Percentiles rank a stretch among this genome's conserved stretches.
Conservation (phyloP, 2,888 invertebrate species). For the Stenodema calcarata region DNA sequence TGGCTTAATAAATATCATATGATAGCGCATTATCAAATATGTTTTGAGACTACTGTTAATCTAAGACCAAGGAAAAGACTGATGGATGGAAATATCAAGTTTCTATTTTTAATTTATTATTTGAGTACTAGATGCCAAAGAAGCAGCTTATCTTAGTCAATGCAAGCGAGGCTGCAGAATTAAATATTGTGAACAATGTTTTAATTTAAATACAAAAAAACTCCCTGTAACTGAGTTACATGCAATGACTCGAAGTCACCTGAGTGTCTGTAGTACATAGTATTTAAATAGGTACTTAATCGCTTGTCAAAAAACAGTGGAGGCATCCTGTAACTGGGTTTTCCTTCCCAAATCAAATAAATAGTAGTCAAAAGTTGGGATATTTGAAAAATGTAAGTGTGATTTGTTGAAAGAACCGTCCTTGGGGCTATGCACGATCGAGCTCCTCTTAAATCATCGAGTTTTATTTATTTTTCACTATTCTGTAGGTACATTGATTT, state of each 20-base stretch:
- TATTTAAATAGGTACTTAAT: not conserved
- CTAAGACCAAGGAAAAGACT: conserved; percentile 50
- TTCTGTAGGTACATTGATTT: not conserved
- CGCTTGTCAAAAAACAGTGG: not conserved
- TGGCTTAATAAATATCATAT: conserved; percentile 31
- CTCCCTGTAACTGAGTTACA: not conserved
- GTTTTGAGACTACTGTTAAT: conserved; percentile 28
- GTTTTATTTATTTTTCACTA: not conserved
- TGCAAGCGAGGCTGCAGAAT: not conserved
- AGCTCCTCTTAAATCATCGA: not conserved
- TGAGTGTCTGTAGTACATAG: not conserved
- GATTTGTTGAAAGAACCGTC: not conserved
- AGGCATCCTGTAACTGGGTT: not conserved
- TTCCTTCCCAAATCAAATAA: not conserved
- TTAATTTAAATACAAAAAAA: not conserved
- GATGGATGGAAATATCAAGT: conserved; percentile 48
- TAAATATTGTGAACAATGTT: not conserved
- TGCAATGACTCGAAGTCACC: not conserved
- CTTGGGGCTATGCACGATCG: not conserved
- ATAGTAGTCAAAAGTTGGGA: not conserved
- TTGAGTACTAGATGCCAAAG: conserved; percentile 33
- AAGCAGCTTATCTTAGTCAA: conserved; percentile 18
- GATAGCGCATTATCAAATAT: conserved; percentile 35
- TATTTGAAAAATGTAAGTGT: not conserved
- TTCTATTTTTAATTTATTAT: conserved; percentile 48